Base-by-base conservation (phyloP, 2,888 invertebrate species). In the Drosophila fulvimacula region DNA sequence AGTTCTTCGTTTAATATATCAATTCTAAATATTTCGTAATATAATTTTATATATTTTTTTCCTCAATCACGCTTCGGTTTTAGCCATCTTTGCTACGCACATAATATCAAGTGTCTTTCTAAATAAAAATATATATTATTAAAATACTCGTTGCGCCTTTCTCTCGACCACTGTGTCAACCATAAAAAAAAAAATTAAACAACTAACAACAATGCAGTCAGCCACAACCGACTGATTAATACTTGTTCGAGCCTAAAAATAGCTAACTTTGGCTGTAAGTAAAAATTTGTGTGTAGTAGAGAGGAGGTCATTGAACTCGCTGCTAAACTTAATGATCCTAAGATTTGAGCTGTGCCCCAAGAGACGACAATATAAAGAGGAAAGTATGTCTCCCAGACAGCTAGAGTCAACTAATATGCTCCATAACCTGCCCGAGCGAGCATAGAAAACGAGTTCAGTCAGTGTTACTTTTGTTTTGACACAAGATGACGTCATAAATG, bases 401-500 rank as follows among this genome's bases (percentile, higher is more conserved):
- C 24, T 24, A 24, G 24, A 24, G 24, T 34, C 34, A 6, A 13
- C 48, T 17, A 30, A 48, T 48, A 48, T 30, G 1, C 30, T 17
- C 17, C 1, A 13, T 7, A 7, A 11, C 3, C 5, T 19, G 1
- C 11, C 1, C 30, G 30, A 48, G 10, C 48, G 30, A 13, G 30
- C 7, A 30, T 30, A 3, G 7, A 64, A 73, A 49, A 55, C 59
- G 19, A 17, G 51, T 52, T 64, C 38, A 57, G 57, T 44, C 27
- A 2, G 46, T 19, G 38, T 46, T 39, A 51, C 55, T 5, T 48
- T 36, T 27, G 15, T 30, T 56, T 42, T 3, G 19, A 13, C 30
- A 55, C 55, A 19, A 5, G 3, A 53, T 83, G 79, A 89, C 88
- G 82, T 87, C 72, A 81, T 44, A 53, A 57, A 62, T 75, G 88